Evolutionary conservation across 1,140 invertebrate species (phyloP), one percentile per base, ranked within the genome.

Genomic region (Procambarus clarkii): DNA sequence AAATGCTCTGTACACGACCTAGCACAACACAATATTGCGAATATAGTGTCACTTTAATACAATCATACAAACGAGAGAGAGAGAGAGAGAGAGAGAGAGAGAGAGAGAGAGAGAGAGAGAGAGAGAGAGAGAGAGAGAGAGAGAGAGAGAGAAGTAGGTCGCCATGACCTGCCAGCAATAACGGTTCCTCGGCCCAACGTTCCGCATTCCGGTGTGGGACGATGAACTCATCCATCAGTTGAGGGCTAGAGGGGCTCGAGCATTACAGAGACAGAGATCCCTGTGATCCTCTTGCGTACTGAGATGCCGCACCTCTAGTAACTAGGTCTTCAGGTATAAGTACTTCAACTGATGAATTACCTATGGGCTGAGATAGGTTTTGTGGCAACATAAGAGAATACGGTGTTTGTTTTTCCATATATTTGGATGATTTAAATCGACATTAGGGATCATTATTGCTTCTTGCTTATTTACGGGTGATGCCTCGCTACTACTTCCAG

Each of bases 171-270:
- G 9, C 21, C 69, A 77, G 46, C 15, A 9, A 76, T 86, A 86
- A 86, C 84, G 84, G 84, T 50, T 24, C 69, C 84, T 44, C 69
- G 69, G 21, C 71, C 69, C 18, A 82, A 18, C 71, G 84, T 86
- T 86, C 84, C 84, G 84, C 84, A 86, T 86, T 76, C 84, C 84
- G 71, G 34, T 34, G 46, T 77, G 84, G 84, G 84, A 86, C 84
- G 69, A 76, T 76, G 84, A 86, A 86, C 45, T 86, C 78, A n/a
- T n/a, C n/a, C n/a, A 21, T 24, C n/a, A 13, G 2, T 45, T 79
- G 45, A 18, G 78, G 45, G 4, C 78, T 13, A 79, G 34, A 79
- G 34, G 45, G 45, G 78, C 46, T 2, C 50, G 18, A 11, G 24
- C 44, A 48, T 18, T 64, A 9, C 60, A 18, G 60, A 4, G 13